Percentiles rank a stretch among this genome's conserved stretches.
Conservation (phyloP, 2,888 invertebrate species). For the Dione vanillae region DNA sequence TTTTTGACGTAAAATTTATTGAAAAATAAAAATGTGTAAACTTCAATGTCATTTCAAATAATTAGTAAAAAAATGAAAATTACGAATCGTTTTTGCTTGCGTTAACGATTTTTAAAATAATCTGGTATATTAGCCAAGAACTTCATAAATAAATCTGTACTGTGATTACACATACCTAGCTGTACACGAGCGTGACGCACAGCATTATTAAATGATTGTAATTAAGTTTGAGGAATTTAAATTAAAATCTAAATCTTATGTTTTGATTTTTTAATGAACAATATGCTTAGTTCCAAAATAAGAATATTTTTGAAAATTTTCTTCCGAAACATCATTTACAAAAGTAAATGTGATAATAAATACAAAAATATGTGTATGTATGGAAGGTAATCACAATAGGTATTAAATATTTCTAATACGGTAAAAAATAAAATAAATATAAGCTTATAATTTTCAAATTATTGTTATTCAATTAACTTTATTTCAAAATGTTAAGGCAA, state of each 20-base stretch:
- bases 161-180: neutral
- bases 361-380: too few species aligned
- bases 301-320: neutral
- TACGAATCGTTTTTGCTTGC: neutral
- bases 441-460: too few species aligned
- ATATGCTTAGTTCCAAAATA: too few species aligned
- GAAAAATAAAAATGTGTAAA: too few species aligned
- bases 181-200: conserved; percentile 3
- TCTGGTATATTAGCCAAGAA: neutral
- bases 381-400: too few species aligned
- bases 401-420: too few species aligned
- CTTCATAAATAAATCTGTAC: conserved; percentile 5
- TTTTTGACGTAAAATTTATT: too few species aligned
- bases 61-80: too few species aligned
- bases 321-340: neutral
- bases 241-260: neutral
- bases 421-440: too few species aligned
- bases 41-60: too few species aligned
- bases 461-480: too few species aligned
- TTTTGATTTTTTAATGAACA: neutral
- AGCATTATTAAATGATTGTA: conserved; percentile 7
- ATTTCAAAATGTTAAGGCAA: too few species aligned
- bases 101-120: neutral
- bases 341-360: neutral
- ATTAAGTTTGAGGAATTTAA: neutral